Conservation (phyloP, 2,797 vertebrate genomes). For the Loriculus beryllinus region DNA sequence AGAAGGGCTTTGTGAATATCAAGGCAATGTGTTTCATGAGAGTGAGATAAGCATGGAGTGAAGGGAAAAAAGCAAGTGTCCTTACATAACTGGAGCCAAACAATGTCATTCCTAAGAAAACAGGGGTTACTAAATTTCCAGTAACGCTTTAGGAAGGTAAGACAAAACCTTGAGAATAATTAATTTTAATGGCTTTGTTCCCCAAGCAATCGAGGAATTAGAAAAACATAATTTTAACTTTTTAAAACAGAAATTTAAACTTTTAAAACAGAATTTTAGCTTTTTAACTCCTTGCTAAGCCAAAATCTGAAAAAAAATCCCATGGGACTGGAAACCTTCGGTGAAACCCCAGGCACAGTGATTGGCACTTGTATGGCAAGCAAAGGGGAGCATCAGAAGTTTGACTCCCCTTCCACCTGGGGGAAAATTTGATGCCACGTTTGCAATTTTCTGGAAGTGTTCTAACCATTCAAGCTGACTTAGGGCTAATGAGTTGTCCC, state of each 20-base stretch:
- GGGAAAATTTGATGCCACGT: background rate
- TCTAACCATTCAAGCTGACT: background rate
- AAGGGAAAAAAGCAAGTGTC: background rate
- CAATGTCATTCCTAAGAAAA: slow-evolving; percentile 1
- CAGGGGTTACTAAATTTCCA: background rate
- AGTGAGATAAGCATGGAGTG: rapidly evolving
- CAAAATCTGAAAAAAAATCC: background rate
- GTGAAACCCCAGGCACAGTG: background rate
- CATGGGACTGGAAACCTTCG: background rate
- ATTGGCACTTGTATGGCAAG: background rate
- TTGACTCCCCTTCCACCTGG: background rate
- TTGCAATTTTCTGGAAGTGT: background rate
- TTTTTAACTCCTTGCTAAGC: background rate
- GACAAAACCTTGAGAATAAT: slow-evolving; percentile 21
- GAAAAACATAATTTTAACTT: background rate
- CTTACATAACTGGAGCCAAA: background rate
- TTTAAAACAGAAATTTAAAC: too few relatives aligned
- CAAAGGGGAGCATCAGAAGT: background rate
- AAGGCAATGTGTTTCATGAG: background rate
- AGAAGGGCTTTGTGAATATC: background rate
- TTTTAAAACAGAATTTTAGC: background rate
- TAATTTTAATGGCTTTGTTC: background rate
- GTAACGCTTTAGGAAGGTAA: background rate
- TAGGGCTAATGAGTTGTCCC: background rate
- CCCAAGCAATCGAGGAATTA: background rate